Base-by-base conservation (phyloP, 1,140 invertebrate species). In the Nixonia krombeini region DNA sequence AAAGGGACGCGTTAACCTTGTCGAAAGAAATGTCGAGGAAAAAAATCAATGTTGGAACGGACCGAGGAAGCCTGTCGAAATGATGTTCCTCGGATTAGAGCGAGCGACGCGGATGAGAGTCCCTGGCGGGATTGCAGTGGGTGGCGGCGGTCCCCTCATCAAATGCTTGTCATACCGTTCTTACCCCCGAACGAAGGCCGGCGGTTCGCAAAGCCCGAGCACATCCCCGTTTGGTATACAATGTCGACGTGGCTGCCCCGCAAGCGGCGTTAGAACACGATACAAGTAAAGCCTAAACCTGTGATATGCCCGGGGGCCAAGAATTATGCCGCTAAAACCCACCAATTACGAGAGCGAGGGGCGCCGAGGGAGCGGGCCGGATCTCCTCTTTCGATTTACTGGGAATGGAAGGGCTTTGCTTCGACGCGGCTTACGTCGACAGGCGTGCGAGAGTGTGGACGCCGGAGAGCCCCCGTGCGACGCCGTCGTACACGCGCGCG, bases 101-200 rank as follows among this genome's bases (percentile, higher is more conserved):
- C 50, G 49, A 58, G 55, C 55, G 58, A 3, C 10, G 61, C 58
- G 63, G 58, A 74, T 76, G 78, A 78, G 77, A 78, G 76, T 74
- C 71, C 59, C 76, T 73, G 71, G 62, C 46, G 65, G 76, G 78
- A 79, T 80, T 81, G 78, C 71, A 78, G 80, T 79, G 80, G 78
- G 80, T 76, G 80, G 79, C 57, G 67, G 72, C 72, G 75, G 76
- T 74, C 74, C 79, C 79, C 78, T 81, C 79, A 76, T 82, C 78
- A 82, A 82, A 82, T 82, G 78, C 80, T 79, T 82, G 79, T 82
- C 80, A 80, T 81, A 80, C 76, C 80, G 79, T 82, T 80, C 80
- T 82, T 81, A 81, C 76, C 78, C 80, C 75, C 73, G 73, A 77
- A 73, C 70, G 65, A 74, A 75, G 69, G 61, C 73, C 72, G 68